A percentile compares a stretch with the other conserved stretches of the same genome.
These are phyloP conservation scores for Cydia pomonella DNA, from an alignment of 1,140 invertebrate genomes.

Conservation along the genomic window DNA sequence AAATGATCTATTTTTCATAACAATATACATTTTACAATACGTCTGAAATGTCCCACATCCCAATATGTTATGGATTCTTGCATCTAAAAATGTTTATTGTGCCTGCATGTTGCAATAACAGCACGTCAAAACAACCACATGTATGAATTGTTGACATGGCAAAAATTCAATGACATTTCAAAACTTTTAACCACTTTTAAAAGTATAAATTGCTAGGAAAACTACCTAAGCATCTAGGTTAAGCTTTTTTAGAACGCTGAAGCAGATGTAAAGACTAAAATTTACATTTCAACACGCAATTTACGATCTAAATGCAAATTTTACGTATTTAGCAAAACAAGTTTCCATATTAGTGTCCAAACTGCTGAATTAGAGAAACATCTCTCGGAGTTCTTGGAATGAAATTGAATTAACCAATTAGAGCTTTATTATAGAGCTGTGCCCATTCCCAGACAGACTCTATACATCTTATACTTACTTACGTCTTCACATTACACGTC, in stretches of 20 bases:
- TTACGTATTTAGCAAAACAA: slow-evolving; percentile 7
- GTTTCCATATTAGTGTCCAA: not conserved
- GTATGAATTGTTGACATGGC: not conserved
- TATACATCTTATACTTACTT: not conserved
- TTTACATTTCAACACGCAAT: not conserved
- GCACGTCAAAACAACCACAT: not conserved
- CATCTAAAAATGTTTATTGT: slow-evolving; percentile 3
- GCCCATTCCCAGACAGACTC: not conserved
- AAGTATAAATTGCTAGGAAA: not conserved
- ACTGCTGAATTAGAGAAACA: not conserved
- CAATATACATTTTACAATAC: too few species aligned
- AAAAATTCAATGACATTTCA: not conserved
- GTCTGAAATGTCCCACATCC: too few species aligned
- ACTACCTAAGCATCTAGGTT: not conserved
- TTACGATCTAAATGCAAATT: not conserved
- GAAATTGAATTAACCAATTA: slow-evolving; percentile 25
- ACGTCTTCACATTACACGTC: not conserved
- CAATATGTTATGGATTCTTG: not conserved
- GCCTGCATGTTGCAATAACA: not conserved
- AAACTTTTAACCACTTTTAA: not conserved
- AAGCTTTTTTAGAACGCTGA: not conserved
- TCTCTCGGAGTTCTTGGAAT: slow-evolving; percentile 4
- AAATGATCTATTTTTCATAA: too few species aligned
- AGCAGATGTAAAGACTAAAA: slow-evolving; percentile 1
- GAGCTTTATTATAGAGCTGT: not conserved